Percentiles rank a stretch among this genome's conserved stretches.
Evolutionary conservation across 2,888 invertebrate genomes (phyloP).

Genomic region (Patella ulyssiponensis): DNA sequence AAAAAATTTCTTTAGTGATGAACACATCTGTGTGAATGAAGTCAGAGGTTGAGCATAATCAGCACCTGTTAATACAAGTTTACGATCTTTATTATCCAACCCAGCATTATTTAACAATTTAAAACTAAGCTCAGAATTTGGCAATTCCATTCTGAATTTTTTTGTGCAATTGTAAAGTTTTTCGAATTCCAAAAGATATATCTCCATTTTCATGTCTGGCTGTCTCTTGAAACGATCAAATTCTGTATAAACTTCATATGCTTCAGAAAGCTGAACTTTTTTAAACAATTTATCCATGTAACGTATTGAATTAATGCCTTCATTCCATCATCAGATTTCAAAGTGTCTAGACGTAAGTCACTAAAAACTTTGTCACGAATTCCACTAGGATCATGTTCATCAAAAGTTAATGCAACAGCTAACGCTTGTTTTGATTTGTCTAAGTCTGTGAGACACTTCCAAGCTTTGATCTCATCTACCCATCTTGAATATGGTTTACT

Average conservation of each 20-base stretch:
- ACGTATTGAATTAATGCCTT: not conserved
- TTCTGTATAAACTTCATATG: not conserved
- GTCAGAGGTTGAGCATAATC: not conserved
- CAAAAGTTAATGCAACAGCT: conserved; percentile 25
- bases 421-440: conserved; percentile 25
- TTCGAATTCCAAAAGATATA: not conserved
- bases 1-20: not conserved
- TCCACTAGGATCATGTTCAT: not conserved
- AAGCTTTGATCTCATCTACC: conserved; percentile 35
- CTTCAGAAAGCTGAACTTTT: not conserved
- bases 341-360: not conserved
- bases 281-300: conserved; percentile 1
- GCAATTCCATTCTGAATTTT: not conserved
- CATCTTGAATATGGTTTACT: too few species aligned
- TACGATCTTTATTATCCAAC: not conserved
- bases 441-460: conserved; percentile 30
- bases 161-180: not conserved
- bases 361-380: conserved; percentile 6
- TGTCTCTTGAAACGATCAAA: not conserved
- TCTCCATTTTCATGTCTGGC: not conserved
- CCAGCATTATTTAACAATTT: not conserved
- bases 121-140: not conserved
- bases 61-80: not conserved
- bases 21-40: not conserved
- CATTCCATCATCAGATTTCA: not conserved